Evolutionary conservation across 2,888 invertebrate species (phyloP), one percentile per base, ranked within the genome.

Genomic region (Noctuana brunneofusca): DNA sequence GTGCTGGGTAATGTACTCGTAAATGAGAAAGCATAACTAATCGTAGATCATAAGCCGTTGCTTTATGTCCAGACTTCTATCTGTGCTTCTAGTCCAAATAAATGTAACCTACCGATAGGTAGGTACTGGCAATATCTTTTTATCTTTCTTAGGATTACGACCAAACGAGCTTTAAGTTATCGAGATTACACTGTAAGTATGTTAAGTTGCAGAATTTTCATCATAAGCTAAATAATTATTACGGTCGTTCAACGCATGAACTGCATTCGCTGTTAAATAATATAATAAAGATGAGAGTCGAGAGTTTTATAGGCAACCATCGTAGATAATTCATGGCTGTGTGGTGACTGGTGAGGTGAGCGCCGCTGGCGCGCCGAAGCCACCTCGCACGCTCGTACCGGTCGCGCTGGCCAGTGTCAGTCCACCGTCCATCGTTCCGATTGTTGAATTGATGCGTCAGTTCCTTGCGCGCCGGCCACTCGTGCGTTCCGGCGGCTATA

Each of bases 221-320:
- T 20, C 11, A 3, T 12, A 50, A 20, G 49, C 27, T 30, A 58
- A 16, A 50, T 30, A 58, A 16, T 56, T 32, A 50, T 43, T 55
- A 24, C 49, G 22, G 18, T 8, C 41, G 30, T 22, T 41, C 22
- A 20, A 22, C 22, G 22, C 50, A 12, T 50, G 30, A 64, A 57
- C 64, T 70, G 68, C 71, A 67, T 70, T 75, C 70, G 71, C 76
- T 75, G 73, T 73, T 81, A 83, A 80, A 83, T 86, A 84, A 84
- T 86, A 86, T 82, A 87, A 82, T 83, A 83, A 80, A 80, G 76
- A 78, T 16, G 41, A 72, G 72, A 75, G 78, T 82, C 41, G 41
- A 72, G 72, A 75, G 78, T 82, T 81, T 82, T 75, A 78, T 77
- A 76, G 75, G 75, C 75, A 75, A 75, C 50, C 50, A 79, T 84